Base-by-base conservation (phyloP, 2,797 vertebrate genomes). In the Channa striata region DNA sequence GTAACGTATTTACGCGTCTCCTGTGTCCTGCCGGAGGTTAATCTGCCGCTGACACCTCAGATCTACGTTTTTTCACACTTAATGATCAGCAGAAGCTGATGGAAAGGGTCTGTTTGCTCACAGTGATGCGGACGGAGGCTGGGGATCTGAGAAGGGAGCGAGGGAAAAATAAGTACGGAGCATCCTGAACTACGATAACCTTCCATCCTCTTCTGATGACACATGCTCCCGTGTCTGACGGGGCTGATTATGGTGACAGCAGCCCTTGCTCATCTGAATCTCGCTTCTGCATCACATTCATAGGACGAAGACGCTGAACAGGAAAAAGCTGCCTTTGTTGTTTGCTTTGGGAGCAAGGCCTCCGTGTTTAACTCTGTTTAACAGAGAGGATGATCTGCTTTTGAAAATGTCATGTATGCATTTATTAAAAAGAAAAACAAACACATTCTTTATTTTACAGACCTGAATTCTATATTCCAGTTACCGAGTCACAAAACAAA, bases 131-230 rank as follows among this genome's bases (percentile, higher is more conserved):
- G 60, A 11, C 65, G 47, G 57, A 66, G 42, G 57, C 59, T 13
- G 52, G 21, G 49, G 40, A 72, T 54, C 39, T 1, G 17, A 51
- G 67, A 44, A 57, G 46, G 19, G 16, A 42, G 33, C 44, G 51
- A 77, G 48, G 56, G 74, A 77, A 30, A 37, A 72, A 77, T 72
- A 64, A 19, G 64, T 69, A 52, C 52, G 59, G 66, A 79, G 62
- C 59, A 52, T 76, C 63, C 59, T 74, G 73, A 83, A 85, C 80
- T 56, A 49, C 1, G 72, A 83, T 78, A 72, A 87, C 77, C 83
- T 76, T 46, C 70, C 62, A 72, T 80, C 78, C 72, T 78, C 75
- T 11, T 72, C 62, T 68, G 72, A 84, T 85, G 87, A 91, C 85
- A 85, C 73, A 73, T 56, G 65, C 59, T 56, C 59, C 72, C 74